phyloP scores from a whole-genome alignment of 2,888 invertebrate genomes.

The Hyposoter dolosus region DNA sequence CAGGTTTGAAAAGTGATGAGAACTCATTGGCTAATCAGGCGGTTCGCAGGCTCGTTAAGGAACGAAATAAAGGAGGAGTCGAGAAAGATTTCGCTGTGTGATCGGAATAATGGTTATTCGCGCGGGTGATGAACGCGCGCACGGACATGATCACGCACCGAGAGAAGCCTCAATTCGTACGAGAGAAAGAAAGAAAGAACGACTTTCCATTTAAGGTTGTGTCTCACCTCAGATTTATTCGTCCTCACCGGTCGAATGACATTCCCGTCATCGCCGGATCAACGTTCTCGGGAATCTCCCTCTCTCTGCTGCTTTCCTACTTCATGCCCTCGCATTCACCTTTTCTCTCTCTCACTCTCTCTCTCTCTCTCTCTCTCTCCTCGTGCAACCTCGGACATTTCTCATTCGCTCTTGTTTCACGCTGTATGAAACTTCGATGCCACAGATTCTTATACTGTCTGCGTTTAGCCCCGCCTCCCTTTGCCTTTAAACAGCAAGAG shows the following conservation, averaged over 20 bases:
- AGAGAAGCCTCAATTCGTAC: slow-evolving; percentile 48
- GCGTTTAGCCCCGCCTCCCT: slow-evolving; percentile 60
- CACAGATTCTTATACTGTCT: slow-evolving; percentile 48
- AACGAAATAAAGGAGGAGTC: background rate
- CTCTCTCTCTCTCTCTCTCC: slow-evolving; percentile 41
- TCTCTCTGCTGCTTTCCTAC: slow-evolving; percentile 49
- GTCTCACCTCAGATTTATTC: slow-evolving; percentile 74
- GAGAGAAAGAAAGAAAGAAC: slow-evolving; percentile 50
- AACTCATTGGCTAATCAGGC: slow-evolving; percentile 55
- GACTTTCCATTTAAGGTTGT: slow-evolving; percentile 73
- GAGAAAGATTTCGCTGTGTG: slow-evolving; percentile 61
- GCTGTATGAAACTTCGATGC: slow-evolving; percentile 58
- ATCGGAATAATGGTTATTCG: slow-evolving; percentile 66
- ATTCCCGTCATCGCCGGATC: slow-evolving; percentile 80
- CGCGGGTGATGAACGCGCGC: slow-evolving; percentile 55
- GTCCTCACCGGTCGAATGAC: slow-evolving; percentile 76
- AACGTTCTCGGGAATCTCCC: slow-evolving; percentile 76
- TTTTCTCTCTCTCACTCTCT: slow-evolving; percentile 42
- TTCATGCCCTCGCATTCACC: slow-evolving; percentile 43
- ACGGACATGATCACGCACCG: slow-evolving; percentile 48
- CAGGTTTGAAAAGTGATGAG: slow-evolving; percentile 32
- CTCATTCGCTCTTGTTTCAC: slow-evolving; percentile 65
- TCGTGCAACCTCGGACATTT: slow-evolving; percentile 44
- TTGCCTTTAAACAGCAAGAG: slow-evolving; percentile 65
- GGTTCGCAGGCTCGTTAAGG: slow-evolving; percentile 45